These are phyloP conservation scores for Plectrocnemia conspersa DNA, from an alignment of 1,140 invertebrate genomes.

Conservation along the genomic window DNA sequence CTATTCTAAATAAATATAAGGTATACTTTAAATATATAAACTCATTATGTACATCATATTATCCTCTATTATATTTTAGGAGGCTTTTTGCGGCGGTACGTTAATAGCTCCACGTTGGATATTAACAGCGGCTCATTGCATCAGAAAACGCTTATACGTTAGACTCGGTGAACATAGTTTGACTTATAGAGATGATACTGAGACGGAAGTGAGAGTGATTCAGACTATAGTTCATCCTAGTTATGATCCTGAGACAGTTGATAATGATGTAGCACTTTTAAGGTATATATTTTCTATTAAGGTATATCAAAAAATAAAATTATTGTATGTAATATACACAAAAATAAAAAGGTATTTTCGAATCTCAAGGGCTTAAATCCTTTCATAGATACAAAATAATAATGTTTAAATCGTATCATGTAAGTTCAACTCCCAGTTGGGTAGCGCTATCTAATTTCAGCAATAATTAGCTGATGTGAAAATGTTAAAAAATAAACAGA, in stretches of 20 bases:
- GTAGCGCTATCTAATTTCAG: too few species aligned
- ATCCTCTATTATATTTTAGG: slow-evolving; percentile 47
- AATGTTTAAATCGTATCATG: too few species aligned
- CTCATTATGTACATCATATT: background rate
- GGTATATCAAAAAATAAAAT: too few species aligned
- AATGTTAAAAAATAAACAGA: too few species aligned
- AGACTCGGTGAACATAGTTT: slow-evolving; percentile 69
- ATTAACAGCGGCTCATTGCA: slow-evolving; percentile 87
- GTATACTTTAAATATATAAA: slow-evolving; percentile 43
- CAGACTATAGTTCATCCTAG: slow-evolving; percentile 72
- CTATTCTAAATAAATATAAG: slow-evolving; percentile 75
- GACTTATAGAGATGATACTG: slow-evolving; percentile 39
- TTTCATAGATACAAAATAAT: too few species aligned
- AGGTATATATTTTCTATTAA: too few species aligned
- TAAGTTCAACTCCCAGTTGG: too few species aligned
- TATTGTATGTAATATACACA: too few species aligned
- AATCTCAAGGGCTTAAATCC: too few species aligned
- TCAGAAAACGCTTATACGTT: slow-evolving; percentile 70
- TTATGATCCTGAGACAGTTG: slow-evolving; percentile 82
- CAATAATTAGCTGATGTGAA: too few species aligned
- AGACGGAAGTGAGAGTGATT: slow-evolving; percentile 66
- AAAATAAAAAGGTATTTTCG: too few species aligned
- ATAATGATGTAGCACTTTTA: slow-evolving; percentile 87
- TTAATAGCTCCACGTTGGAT: slow-evolving; percentile 82
- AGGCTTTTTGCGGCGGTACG: slow-evolving; percentile 88